phyloP scores from a whole-genome alignment of 2,797 vertebrate species.

The Gambelia wislizenii region DNA sequence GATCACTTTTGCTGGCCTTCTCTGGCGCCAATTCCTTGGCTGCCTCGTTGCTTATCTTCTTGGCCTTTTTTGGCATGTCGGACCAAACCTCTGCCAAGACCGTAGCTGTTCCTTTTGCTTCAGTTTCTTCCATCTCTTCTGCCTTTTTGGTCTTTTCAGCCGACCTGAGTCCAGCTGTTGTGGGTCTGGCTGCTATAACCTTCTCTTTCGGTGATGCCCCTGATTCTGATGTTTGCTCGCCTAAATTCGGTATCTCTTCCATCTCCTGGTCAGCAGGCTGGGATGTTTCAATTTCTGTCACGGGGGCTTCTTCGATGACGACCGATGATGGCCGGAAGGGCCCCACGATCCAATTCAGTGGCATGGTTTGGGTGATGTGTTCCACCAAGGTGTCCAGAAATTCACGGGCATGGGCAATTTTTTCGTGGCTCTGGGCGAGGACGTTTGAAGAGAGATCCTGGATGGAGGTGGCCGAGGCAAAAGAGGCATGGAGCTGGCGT shows the following conservation, averaged over 20 bases:
- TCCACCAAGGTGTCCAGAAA: slow-evolving; percentile 87
- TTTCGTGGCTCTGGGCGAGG: slow-evolving; percentile 81
- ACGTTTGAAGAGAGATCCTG: slow-evolving; percentile 82
- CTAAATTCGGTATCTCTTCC: neutral
- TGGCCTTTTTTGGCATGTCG: neutral
- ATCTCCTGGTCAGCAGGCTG: neutral
- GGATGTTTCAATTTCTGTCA: neutral
- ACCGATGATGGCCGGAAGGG: slow-evolving; percentile 83
- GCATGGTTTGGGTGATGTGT: slow-evolving; percentile 85
- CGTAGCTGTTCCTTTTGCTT: neutral
- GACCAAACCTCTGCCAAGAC: neutral
- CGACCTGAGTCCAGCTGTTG: neutral
- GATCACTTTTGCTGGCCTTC: neutral
- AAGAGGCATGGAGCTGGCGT: slow-evolving; percentile 85
- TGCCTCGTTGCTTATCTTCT: neutral
- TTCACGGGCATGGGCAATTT: slow-evolving; percentile 68
- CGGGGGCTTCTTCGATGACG: neutral
- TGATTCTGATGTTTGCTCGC: fast-evolving
- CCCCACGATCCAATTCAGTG: slow-evolving; percentile 93
- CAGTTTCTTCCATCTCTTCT: neutral
- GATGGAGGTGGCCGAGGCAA: slow-evolving; percentile 78
- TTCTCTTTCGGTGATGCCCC: fast-evolving
- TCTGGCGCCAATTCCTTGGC: no score
- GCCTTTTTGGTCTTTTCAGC: no score
- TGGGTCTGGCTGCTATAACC: neutral